These are phyloP conservation scores for Meteorus sp. DNA, from an alignment of 1,140 invertebrate species.

Conservation along the genomic window DNA sequence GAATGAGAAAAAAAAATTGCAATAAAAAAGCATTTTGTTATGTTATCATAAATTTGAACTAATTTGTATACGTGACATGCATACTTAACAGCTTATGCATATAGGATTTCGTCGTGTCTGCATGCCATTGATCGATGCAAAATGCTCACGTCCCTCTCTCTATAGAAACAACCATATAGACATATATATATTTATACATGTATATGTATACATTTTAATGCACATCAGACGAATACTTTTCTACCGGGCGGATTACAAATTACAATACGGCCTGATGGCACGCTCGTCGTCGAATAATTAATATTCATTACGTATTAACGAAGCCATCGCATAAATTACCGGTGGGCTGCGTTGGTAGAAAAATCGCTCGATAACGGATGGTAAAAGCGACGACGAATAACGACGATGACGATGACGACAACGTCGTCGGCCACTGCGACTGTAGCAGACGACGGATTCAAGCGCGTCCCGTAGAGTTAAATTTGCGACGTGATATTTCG, in stretches of 20 bases:
- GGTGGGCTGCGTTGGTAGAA: conserved; percentile 30
- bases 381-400: conserved; percentile 23
- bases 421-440: too few relatives aligned
- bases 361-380: conserved; percentile 24
- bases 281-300: conserved; percentile 54
- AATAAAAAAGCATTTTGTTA: too few relatives aligned
- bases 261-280: conserved; percentile 41
- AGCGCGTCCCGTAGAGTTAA: conserved; percentile 1
- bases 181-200: neutral
- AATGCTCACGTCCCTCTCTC: too few relatives aligned
- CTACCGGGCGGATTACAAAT: conserved; percentile 53
- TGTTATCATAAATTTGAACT: neutral
- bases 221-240: conserved; percentile 28
- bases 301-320: conserved; percentile 59
- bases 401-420: too few relatives aligned
- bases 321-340: conserved; percentile 55
- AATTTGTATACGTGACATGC: neutral
- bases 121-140: conserved; percentile 11
- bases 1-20: conserved; percentile 5
- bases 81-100: neutral
- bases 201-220: neutral
- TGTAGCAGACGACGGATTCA: too few relatives aligned
- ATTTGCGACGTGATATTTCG: conserved; percentile 11
- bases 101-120: neutral
- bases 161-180: too few relatives aligned